A percentile compares a stretch with the other conserved stretches of the same genome.
Conservation (phyloP, 2,113 vertebrate genomes). For the Cephalopterus ornatus region DNA sequence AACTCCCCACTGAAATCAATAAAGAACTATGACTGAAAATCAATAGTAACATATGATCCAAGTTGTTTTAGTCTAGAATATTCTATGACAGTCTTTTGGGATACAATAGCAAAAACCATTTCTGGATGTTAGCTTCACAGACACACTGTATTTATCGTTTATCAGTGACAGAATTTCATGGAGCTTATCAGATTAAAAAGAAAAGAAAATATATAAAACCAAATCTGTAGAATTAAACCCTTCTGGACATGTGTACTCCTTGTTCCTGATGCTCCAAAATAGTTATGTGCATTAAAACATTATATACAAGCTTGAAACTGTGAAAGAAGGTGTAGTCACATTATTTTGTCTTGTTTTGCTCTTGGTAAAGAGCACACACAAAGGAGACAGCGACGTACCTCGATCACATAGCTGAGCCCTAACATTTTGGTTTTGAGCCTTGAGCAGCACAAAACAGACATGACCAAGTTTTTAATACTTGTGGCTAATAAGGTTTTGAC, state of each 20-base stretch:
- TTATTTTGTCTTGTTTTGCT: not conserved
- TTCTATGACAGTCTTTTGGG: not conserved
- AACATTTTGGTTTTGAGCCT: not conserved
- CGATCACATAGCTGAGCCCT: not conserved
- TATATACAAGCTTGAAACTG: not conserved
- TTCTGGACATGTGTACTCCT: not conserved
- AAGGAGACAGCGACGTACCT: not conserved
- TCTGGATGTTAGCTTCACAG: not conserved
- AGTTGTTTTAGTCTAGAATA: not conserved
- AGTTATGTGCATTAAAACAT: not conserved
- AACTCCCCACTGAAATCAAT: not conserved
- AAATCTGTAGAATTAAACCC: not conserved
- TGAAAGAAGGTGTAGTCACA: accelerated
- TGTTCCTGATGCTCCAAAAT: not conserved
- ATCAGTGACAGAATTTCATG: not conserved
- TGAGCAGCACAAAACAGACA: not conserved
- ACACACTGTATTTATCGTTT: not conserved
- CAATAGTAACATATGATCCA: not conserved
- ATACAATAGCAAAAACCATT: not conserved
- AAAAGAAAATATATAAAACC: not conserved
- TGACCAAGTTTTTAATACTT: not conserved
- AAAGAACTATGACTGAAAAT: conserved; percentile 5
- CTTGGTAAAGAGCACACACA: not conserved
- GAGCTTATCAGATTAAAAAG: not conserved
- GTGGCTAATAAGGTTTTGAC: not conserved